Base-by-base conservation (phyloP, 2,797 vertebrate species). In the Alosa sapidissima region DNA sequence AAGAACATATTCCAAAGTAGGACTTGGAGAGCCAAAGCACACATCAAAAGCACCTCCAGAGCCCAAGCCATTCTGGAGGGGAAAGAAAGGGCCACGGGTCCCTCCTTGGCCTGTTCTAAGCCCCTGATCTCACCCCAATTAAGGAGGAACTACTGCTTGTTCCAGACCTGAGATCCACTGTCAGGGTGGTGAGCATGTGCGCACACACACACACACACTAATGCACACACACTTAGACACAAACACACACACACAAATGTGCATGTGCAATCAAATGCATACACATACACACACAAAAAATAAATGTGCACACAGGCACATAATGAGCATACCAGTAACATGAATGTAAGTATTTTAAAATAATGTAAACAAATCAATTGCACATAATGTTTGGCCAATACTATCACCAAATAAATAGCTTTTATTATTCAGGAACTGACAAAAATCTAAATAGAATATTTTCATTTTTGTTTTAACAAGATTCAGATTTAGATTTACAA, bases 1-100 rank as follows among this genome's bases (percentile, higher is more conserved):
- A 96, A 96, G 95, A 94, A 96, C 94, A 95, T 94, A 94, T 93
- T 96, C 95, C 94, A 95, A 94, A 95, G 95, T 93, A 92, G 92
- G 93, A 95, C 94, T 94, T 88, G 88, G 92, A 94, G 93, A 94
- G 93, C 94, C 94, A 96, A 96, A 96, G 94, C 94, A 95, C 94
- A 95, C 94, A 94, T 96, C 95, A 96, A 96, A 96, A 94, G 94
- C 93, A 90, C 91, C 94, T 93, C 92, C 93, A 93, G 91, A 93
- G 93, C 94, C 93, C 93, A 93, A 94, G 95, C 84, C 91, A 93
- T 95, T 95, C 93, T 95, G 92, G 92, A 94, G 93, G 93, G 94
- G 94, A 93, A 93, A 94, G 93, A 94, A 93, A 92, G 90, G 92
- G 93, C 92, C 87, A 86, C 87, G 87, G 92, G 93, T 94, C 92